These are phyloP conservation scores for Coremacera marginata DNA, from an alignment of 2,888 invertebrate genomes.

Conservation along the genomic window DNA sequence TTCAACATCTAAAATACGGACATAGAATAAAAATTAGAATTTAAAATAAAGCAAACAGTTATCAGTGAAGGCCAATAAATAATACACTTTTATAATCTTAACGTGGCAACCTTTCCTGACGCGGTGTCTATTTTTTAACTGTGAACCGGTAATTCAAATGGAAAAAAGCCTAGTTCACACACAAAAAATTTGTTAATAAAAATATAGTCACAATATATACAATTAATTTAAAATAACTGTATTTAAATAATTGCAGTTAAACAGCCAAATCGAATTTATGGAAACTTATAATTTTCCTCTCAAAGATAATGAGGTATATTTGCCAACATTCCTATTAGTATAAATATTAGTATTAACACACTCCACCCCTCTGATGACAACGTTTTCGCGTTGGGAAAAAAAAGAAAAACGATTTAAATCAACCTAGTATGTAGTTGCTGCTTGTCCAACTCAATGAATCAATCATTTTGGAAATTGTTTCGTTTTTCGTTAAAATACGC, in stretches of 20 bases:
- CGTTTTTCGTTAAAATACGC: not conserved
- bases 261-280: not conserved
- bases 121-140: too few relatives aligned
- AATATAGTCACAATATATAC: too few relatives aligned
- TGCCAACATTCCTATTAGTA: not conserved
- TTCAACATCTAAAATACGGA: not conserved
- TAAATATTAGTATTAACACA: too few relatives aligned
- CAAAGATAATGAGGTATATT: not conserved
- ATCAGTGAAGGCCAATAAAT: too few relatives aligned
- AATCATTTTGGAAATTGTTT: conserved; percentile 21
- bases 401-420: not conserved
- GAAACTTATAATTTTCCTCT: conserved; percentile 17
- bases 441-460: conserved; percentile 11
- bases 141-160: too few relatives aligned
- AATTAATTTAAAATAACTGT: too few relatives aligned
- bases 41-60: too few relatives aligned
- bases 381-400: not conserved
- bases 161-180: too few relatives aligned
- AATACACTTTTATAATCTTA: too few relatives aligned
- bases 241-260: not conserved
- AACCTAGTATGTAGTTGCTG: not conserved
- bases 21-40: too few relatives aligned
- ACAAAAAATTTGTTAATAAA: too few relatives aligned
- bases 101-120: too few relatives aligned
- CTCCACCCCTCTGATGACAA: not conserved